Evolutionary conservation across 2,797 vertebrate species (phyloP), one percentile per base, ranked within the genome.

Genomic region (Lerista edwardsae): DNA sequence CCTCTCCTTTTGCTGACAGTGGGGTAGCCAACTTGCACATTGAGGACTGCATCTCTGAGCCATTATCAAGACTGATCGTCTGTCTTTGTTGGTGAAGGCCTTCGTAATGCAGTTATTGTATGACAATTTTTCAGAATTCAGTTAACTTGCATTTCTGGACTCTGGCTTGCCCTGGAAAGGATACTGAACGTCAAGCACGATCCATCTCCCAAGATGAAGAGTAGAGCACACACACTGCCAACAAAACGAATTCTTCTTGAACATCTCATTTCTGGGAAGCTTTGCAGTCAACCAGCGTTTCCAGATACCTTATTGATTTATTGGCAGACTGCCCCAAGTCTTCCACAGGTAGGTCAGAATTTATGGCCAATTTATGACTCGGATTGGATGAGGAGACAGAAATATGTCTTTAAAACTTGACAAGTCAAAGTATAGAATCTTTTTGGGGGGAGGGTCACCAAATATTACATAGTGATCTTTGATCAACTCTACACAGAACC

Each of bases 251-350:
- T 92, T 91, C 85, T 87, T 92, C 79, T 84, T 75, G 27, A 78
- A 59, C 6, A 68, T 91, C 75, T 88, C 44, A 55, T 90, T 90
- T 93, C 39, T 29, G 86, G 75, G 62, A 72, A 84, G 75, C 61
- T 77, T 76, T 8, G 1, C 84, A 84, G 55, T 73, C 77, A 86
- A 47, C 31, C 41, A 69, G 72, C 81, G 79, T 87, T 89, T 93
- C 83, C 72, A 87, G 91, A 86, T 15, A 74, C n/a, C 23, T n/a
- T 90, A 88, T 82, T 93, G 91, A 94, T 92, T 92, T 90, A 93
- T 90, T 90, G 89, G 91, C 91, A 85, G 84, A 79, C 79, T 89
- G 71, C 76, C 90, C 88, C 81, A 89, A n/a, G 85, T 90, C 79
- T 65, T 87, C 79, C 83, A 81, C n/a, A 68, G 83, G 79, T 87